Base-by-base conservation (phyloP, 1,140 invertebrate genomes). In the Bombyx mori region DNA sequence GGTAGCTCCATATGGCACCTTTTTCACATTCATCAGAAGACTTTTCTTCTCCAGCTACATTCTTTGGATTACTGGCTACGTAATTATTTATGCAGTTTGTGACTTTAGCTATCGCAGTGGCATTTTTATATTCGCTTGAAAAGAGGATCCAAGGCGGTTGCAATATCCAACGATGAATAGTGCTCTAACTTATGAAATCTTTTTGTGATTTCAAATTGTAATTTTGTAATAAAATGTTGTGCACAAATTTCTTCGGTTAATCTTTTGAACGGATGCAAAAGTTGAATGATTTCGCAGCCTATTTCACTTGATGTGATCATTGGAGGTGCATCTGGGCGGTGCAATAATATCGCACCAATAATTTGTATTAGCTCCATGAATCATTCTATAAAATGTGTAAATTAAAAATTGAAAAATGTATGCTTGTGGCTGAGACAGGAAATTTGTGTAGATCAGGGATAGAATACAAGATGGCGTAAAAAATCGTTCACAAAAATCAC, bases 71-170 rank as follows among this genome's bases (percentile, higher is more conserved):
- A 42, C 51, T 60, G 43, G 26, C 42, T 54, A 54, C 10, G 43
- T 57, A 62, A 46, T 57, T 62, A 26, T 62, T 62, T 53, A 62
- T 12, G 44, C 57, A 62, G 52, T 57, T 62, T 42, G 63, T 55
- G 12, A 63, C 64, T 62, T 56, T 69, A 54, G 42, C 52, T 45
- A 53, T 65, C 12, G 66, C 69, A 44, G 57, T 46, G 10, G 58
- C 42, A 59, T 71, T 62, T 54, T 60, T 57, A 61, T 69, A 71
- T 59, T 50, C 67, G 63, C 54, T 71, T 64, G 44, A 67, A 71
- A 5, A 63, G 44, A 12, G 73, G 73, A 66, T 79, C 74, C 26
- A 79, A 53, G 7, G 75, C 56, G 3, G 69, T 80, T 9, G 60
- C 54, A 9, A 75, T 49, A 59, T 71, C 63, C 18, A 69, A 49